Evolutionary conservation across 2,113 vertebrate species (phyloP), one percentile per base, ranked within the genome.

Genomic region (Myotis lucifugus): DNA sequence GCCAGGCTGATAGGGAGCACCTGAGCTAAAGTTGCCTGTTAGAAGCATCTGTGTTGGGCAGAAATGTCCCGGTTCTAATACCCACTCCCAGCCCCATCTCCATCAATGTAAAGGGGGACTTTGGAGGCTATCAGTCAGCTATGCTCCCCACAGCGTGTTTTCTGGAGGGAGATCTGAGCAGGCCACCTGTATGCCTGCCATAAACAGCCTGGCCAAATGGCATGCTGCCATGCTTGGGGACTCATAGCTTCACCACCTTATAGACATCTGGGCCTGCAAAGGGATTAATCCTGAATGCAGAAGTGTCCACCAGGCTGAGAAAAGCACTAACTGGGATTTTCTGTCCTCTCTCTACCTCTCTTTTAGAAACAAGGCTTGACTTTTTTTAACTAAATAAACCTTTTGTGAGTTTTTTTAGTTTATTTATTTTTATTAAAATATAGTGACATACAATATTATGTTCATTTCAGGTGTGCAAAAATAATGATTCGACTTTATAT

Each of bases 341-440:
- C 69, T 32, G 21, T 32, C 18, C 21, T 76, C 37, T 42, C 59
- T 56, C 85, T 46, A 40, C 25, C 18, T 64, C 54, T 78, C 23
- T 46, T 72, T 78, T 18, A 61, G 52, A 50, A 91, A 27, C 3
- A 70, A 72, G 25, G 17, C 19, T 70, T 89, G 48, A 10, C 32
- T 48, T 42, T 92, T 70, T n/a, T 40, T 13, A 27, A 67, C 19
- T n/a, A 34, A 59, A 37, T 46, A 61, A 66, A 54, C 1, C 11
- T 25, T 66, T 74, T 32, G 6, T 34, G 37, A 52, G 56, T 64
- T 64, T 46, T 78, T 79, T 34, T 34, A 8, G 29, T n/a, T n/a
- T 50, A 76, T 76, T 76, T 78, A 37, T 40, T 29, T 61, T 64
- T 29, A 83, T 42, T 83, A 46, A 83, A 83, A 61, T 46, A 46